phyloP scores from a whole-genome alignment of 2,113 vertebrate genomes.

The Ophiodon elongatus region DNA sequence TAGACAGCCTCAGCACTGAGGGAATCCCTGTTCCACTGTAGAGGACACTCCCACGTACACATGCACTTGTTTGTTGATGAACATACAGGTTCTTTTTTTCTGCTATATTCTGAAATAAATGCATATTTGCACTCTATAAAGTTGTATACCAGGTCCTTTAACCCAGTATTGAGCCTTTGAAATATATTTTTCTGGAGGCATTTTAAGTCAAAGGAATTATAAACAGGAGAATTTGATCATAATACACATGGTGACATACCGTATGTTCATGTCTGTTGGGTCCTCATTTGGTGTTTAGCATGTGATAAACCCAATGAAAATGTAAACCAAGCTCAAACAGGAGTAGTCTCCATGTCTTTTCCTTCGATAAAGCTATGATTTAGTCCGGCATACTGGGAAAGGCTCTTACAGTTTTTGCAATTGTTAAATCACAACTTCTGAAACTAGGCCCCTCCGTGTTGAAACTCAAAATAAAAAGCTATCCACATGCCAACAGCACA shows the following conservation, averaged over 20 bases:
- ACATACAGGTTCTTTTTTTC: neutral
- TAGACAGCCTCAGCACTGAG: constrained; percentile 25
- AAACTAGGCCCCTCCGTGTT: too few relatives aligned
- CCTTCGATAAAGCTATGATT: constrained; percentile 21
- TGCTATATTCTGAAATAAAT: neutral
- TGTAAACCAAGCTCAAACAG: neutral
- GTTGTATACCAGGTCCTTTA: neutral
- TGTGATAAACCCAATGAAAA: neutral
- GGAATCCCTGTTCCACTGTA: constrained; percentile 58
- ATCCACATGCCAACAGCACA: too few relatives aligned
- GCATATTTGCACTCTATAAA: neutral
- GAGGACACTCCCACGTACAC: constrained; percentile 24
- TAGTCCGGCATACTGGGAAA: neutral
- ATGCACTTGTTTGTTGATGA: neutral
- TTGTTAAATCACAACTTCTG: too few relatives aligned
- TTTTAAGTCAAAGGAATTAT: neutral
- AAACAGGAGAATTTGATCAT: neutral
- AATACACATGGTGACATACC: neutral
- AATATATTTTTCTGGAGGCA: neutral
- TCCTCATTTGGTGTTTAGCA: neutral
- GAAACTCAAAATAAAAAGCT: too few relatives aligned
- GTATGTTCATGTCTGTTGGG: neutral
- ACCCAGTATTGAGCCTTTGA: neutral
- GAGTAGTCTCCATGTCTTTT: constrained; percentile 5
- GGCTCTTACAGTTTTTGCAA: neutral